Percentiles rank a stretch among this genome's conserved stretches.
Evolutionary conservation across 2,888 invertebrate species (phyloP).

Genomic region (Leucoma salicis): DNA sequence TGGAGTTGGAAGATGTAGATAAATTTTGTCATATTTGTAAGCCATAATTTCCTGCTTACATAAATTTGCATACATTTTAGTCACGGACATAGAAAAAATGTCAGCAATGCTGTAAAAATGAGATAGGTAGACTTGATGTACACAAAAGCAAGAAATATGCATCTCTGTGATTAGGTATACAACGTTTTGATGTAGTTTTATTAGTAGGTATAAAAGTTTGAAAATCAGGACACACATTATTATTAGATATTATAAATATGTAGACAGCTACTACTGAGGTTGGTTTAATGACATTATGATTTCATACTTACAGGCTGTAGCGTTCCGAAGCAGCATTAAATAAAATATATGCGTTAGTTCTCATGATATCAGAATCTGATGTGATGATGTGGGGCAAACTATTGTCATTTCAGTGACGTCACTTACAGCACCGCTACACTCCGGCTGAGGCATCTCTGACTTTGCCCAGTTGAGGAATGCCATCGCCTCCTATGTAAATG

Average conservation of each 20-base stretch:
- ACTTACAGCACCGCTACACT: constrained; percentile 77
- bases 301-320: constrained; percentile 77
- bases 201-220: background rate
- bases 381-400: constrained; percentile 52
- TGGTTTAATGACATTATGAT: background rate
- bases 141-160: background rate
- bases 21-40: too few relatives aligned
- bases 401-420: constrained; percentile 58
- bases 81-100: background rate
- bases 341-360: constrained; percentile 73
- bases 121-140: background rate
- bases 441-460: constrained; percentile 68
- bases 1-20: too few relatives aligned
- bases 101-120: background rate
- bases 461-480: constrained; percentile 72
- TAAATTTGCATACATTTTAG: background rate
- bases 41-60: too few relatives aligned
- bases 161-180: too few relatives aligned
- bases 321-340: constrained; percentile 78
- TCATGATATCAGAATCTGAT: constrained; percentile 62
- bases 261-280: background rate
- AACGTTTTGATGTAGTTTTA: too few relatives aligned
- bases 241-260: background rate
- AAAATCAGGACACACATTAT: background rate
- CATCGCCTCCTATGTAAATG: constrained; percentile 77